A percentile compares a stretch with the other conserved stretches of the same genome.
These are phyloP conservation scores for Hyperoplus immaculatus DNA, from an alignment of 2,797 vertebrate species.

Conservation along the genomic window DNA sequence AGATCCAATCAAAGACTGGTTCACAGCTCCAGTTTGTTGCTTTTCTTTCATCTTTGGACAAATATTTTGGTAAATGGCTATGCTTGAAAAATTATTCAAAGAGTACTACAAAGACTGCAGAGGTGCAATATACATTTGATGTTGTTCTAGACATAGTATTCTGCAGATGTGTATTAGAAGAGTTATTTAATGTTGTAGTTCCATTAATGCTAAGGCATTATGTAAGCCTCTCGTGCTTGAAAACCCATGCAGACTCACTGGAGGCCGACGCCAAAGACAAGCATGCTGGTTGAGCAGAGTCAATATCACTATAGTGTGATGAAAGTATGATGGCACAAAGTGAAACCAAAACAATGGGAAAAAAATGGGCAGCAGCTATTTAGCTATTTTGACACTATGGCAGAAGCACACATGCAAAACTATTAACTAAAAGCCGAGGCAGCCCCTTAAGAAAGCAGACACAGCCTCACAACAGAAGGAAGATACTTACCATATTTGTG, in stretches of 20 bases:
- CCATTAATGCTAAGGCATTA: too few relatives aligned
- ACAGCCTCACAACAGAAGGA: constrained; percentile 83
- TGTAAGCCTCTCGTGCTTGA: not conserved
- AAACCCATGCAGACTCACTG: constrained; percentile 64
- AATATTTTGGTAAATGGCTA: not conserved
- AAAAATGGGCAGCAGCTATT: constrained; percentile 59
- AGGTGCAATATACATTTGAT: constrained; percentile 6
- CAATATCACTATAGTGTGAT: constrained; percentile 40
- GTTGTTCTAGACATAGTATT: constrained; percentile 17
- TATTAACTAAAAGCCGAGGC: constrained; percentile 40
- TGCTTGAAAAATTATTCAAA: not conserved
- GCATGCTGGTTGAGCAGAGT: constrained; percentile 84
- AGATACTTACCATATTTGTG: constrained; percentile 99
- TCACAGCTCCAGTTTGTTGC: constrained; percentile 10
- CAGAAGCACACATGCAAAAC: constrained; percentile 84
- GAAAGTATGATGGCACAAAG: constrained; percentile 52
- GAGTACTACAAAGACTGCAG: not conserved
- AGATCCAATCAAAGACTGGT: constrained; percentile 35
- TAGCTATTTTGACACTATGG: constrained; percentile 66
- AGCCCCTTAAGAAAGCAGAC: constrained; percentile 83
- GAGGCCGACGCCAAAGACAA: constrained; percentile 78
- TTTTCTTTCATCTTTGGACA: constrained; percentile 26
- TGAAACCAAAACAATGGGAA: constrained; percentile 47
- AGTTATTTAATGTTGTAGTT: not conserved
- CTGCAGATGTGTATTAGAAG: constrained; percentile 22